Evolutionary conservation across 2,113 vertebrate species (phyloP).

Genomic region (Phoxinus phoxinus): DNA sequence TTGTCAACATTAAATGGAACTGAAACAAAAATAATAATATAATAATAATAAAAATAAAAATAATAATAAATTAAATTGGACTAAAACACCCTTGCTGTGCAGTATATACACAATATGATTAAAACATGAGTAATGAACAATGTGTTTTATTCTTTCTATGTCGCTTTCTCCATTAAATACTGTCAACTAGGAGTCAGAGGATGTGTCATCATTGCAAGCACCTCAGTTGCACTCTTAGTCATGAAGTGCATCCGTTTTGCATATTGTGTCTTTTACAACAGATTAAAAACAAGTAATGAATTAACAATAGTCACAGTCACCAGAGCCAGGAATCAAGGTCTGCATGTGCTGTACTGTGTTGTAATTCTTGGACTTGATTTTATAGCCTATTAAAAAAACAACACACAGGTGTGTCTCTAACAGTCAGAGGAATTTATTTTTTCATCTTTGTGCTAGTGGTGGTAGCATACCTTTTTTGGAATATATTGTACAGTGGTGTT

Average conservation of each 20-base stretch:
- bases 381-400: no score
- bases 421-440: not conserved
- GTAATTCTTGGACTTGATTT: not conserved
- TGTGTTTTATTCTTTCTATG: not conserved
- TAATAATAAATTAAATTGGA: not conserved
- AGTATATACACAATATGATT: not conserved
- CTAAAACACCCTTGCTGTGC: not conserved
- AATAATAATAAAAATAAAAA: no score
- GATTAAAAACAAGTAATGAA: slow-evolving; percentile 65
- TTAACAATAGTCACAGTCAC: slow-evolving; percentile 62
- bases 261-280: slow-evolving; percentile 47
- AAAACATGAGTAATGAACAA: not conserved
- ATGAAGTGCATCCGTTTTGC: slow-evolving; percentile 44
- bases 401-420: slow-evolving; percentile 8
- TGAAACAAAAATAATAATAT: not conserved
- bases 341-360: not conserved
- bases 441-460: not conserved
- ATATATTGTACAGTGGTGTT: no score
- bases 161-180: not conserved
- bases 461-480: no score
- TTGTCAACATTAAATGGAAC: not conserved
- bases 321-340: slow-evolving; percentile 49
- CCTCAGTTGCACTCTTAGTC: slow-evolving; percentile 61
- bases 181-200: not conserved
- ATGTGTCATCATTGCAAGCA: slow-evolving; percentile 59